These are phyloP conservation scores for Chloroclystis v-ata DNA, from an alignment of 2,888 invertebrate genomes.

Conservation along the genomic window DNA sequence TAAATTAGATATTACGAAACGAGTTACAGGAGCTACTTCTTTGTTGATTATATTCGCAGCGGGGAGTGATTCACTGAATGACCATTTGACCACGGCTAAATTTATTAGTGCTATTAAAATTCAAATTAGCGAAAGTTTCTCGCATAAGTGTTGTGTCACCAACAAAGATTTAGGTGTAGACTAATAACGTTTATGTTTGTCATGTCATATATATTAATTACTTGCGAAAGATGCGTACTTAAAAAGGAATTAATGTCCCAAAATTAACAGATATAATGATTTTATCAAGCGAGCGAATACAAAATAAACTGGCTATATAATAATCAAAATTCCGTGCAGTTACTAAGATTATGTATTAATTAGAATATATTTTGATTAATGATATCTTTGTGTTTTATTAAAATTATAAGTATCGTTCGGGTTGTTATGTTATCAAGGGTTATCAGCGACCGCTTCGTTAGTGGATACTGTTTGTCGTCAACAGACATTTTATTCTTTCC, in stretches of 20 bases:
- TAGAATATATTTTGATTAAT: neutral
- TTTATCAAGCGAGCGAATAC: too few species aligned
- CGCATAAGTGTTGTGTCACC: constrained; percentile 34
- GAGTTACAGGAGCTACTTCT: neutral
- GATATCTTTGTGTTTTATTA: neutral
- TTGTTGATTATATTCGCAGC: constrained; percentile 18
- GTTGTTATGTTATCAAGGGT: constrained; percentile 26
- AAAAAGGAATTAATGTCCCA: neutral
- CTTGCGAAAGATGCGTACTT: neutral
- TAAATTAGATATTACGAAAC: too few species aligned
- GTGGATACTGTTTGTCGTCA: constrained; percentile 2
- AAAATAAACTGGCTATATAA: too few species aligned
- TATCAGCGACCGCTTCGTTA: constrained; percentile 13
- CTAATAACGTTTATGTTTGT: constrained; percentile 17
- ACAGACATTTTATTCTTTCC: constrained; percentile 4
- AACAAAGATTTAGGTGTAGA: constrained; percentile 23
- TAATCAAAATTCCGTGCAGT: too few species aligned
- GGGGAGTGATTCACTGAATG: constrained; percentile 38
- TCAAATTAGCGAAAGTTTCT: constrained; percentile 55
- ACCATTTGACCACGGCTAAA: constrained; percentile 34
- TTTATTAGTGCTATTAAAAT: constrained; percentile 51
- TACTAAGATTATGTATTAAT: too few species aligned
- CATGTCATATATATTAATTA: neutral
- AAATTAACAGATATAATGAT: too few species aligned
- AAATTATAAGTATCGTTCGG: neutral